Percentiles rank a stretch among this genome's conserved stretches.
Conservation (phyloP, 2,888 invertebrate genomes). For the Eurytoma adleriae region DNA sequence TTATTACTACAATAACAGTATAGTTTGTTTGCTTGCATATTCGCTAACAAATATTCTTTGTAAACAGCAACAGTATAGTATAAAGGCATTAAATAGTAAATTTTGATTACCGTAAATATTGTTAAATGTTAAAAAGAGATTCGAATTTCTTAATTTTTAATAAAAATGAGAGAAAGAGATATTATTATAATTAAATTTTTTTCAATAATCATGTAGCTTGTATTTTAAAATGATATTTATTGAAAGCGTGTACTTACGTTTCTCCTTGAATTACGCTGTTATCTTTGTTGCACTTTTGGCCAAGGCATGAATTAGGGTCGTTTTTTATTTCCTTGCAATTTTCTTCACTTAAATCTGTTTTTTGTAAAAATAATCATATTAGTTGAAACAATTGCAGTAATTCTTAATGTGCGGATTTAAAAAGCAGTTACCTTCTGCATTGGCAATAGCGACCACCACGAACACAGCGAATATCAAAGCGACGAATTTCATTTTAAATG, state of each 20-base stretch:
- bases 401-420: background rate
- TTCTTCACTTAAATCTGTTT: background rate
- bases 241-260: background rate
- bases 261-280: background rate
- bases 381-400: background rate
- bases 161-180: too few species aligned
- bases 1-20: background rate
- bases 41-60: background rate
- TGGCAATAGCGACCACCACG: background rate
- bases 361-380: background rate
- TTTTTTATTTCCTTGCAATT: slow-evolving; percentile 4
- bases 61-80: too few species aligned
- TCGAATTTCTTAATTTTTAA: too few species aligned
- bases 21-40: background rate
- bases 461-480: background rate
- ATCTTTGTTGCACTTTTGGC: slow-evolving; percentile 1
- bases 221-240: too few species aligned
- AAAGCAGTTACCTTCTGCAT: background rate
- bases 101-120: too few species aligned
- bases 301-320: background rate
- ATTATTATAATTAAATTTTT: too few species aligned
- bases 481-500: background rate
- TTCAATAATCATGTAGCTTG: too few species aligned
- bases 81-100: too few species aligned
- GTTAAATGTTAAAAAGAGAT: too few species aligned